phyloP scores from a whole-genome alignment of 1,140 invertebrate species.

The Drosophila eugracilis region DNA sequence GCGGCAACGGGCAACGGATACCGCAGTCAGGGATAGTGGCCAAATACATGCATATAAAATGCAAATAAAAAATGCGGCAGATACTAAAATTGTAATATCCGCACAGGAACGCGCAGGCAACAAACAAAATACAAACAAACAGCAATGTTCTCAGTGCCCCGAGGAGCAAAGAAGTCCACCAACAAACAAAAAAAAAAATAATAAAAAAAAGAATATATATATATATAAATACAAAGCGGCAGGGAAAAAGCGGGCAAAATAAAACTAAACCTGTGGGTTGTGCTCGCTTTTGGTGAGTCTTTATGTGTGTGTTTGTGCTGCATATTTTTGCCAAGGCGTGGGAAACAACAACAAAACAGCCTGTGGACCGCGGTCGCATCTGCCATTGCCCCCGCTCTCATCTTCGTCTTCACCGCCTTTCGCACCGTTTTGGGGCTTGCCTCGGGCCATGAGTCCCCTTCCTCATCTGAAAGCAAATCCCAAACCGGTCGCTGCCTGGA shows the following conservation, averaged over 20 bases:
- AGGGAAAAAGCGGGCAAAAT: conserved; percentile 38
- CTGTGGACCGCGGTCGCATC: conserved; percentile 37
- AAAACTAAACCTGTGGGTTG: conserved; percentile 72
- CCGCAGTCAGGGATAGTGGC: conserved; percentile 18
- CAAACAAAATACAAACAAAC: conserved; percentile 34
- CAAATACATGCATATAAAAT: conserved; percentile 78
- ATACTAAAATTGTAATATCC: conserved; percentile 83
- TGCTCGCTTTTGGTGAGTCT: conserved; percentile 17
- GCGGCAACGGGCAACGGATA: conserved; percentile 41
- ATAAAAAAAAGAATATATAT: conserved; percentile 14
- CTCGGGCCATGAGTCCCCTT: conserved; percentile 31
- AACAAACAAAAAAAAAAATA: conserved; percentile 20
- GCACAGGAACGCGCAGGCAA: conserved; percentile 66
- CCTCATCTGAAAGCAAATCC: conserved; percentile 11
- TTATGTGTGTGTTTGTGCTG: conserved; percentile 25
- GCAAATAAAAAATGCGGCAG: conserved; percentile 80
- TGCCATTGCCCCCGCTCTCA: conserved; percentile 21
- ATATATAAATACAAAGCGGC: conserved; percentile 42
- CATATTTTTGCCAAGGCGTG: conserved; percentile 68
- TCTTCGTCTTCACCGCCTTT: not conserved
- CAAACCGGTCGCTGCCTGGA: conserved; percentile 56
- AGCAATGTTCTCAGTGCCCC: conserved; percentile 11
- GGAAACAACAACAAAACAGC: conserved; percentile 73
- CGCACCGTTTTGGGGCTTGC: conserved; percentile 52
- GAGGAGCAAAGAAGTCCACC: conserved; percentile 24